These are phyloP conservation scores for silkworm (Bombyx mori) DNA, from an alignment of 1,140 invertebrate species.

Conservation along the genomic window ASM3026992v2 NC_085109.1:10799501-10800000, in stretches of 20 bases:
- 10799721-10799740: constrained; percentile 98
- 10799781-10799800: constrained; percentile 84
- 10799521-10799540: too few species aligned
- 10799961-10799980: constrained; percentile 98
- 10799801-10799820: constrained; percentile 98
- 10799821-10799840: constrained; percentile 98
- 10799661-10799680: constrained; percentile 96
- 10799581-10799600: too few species aligned
- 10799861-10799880: constrained; percentile 81
- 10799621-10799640: not conserved
- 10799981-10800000: constrained; percentile 94
- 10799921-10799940: constrained; percentile 92
- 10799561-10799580: too few species aligned
- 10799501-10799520: too few species aligned
- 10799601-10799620: too few species aligned
- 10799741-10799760: constrained; percentile 90
- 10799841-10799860: constrained; percentile 82
- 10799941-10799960: constrained; percentile 94
- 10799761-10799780: constrained; percentile 96
- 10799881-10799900: constrained; percentile 81
- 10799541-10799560: too few species aligned
- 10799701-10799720: constrained; percentile 96
- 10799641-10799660: not conserved
- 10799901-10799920: constrained; percentile 90
- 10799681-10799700: constrained; percentile 98